Conservation (phyloP, 2,797 vertebrate genomes). For the Malacoraja senta region DNA sequence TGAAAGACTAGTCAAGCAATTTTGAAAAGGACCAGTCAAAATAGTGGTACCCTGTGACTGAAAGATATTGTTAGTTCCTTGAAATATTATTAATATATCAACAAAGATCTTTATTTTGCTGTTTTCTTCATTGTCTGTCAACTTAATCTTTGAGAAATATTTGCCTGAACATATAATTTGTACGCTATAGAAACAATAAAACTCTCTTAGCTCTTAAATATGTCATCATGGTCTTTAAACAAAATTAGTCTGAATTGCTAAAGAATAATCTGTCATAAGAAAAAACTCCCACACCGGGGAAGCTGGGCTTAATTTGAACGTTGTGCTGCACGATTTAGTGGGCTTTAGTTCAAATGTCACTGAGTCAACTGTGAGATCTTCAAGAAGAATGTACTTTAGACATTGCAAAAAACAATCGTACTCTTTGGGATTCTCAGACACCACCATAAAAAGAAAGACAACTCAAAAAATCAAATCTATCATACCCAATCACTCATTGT, state of each 20-base stretch:
- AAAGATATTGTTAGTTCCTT: not conserved
- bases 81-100: not conserved
- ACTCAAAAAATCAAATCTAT: not conserved
- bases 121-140: not conserved
- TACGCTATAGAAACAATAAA: not conserved
- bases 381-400: not conserved
- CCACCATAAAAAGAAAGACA: not conserved
- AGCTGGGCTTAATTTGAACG: not conserved
- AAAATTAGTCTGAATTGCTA: not conserved
- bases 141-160: not conserved
- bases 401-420: not conserved
- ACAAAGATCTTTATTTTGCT: not conserved
- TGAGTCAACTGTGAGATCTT: conserved; percentile 21
- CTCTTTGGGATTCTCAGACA: conserved; percentile 3
- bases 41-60: not conserved
- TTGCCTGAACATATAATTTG: not conserved
- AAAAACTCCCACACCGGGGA: not conserved
- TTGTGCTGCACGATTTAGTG: not conserved
- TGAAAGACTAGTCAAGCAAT: not conserved
- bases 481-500: conserved; percentile 6
- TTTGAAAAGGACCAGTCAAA: not conserved
- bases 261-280: not conserved
- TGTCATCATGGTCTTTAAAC: not conserved
- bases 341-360: not conserved
- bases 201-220: conserved; percentile 15